Base-by-base conservation (phyloP, 2,113 vertebrate species). In the Zingel zingel region DNA sequence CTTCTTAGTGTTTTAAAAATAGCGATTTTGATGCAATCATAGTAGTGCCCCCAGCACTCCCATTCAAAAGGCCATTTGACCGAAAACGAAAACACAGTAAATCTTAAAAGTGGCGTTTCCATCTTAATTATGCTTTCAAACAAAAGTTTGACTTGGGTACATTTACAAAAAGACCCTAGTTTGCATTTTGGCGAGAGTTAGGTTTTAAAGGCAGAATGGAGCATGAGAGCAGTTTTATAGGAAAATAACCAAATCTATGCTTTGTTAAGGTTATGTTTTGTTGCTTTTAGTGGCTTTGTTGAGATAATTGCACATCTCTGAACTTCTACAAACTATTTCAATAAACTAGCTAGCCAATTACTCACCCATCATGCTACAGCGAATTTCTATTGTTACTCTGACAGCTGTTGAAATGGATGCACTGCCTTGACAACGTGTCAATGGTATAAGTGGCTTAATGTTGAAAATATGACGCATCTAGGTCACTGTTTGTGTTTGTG, bases 251-350 rank as follows among this genome's bases (percentile, higher is more conserved):
- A 27, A 36, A 78, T 39, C 10, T n/a, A 36, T 10, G 43, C 10
- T 54, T 59, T 65, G 14, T 71, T 36, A 8, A 23, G 14, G 65
- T 15, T 63, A 27, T 57, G 19, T 51, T 57, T 57, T 57, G 12
- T 54, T 62, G 16, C 79, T 30, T 51, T 58, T 3, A 65, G 43
- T 23, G 3, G 15, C 54, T 56, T 74, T 85, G 66, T 59, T 57
- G 16, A 70, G 48, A 58, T 27, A 23, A 48, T 15, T 50, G 50
- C 51, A 16, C 36, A n/a, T 43, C 33, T 69, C 63, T 64, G 53
- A 74, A 50, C 79, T 65, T 71, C 36, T 5, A 11, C 45, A 43
- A 61, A 48, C 7, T 14, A 13, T 64, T 79, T 64, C n/a, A 79
- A 25, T 79, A 71, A 79, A 67, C 1, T 27, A 47, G 18, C 19